A percentile compares a stretch with the other conserved stretches of the same genome.
Evolutionary conservation across 1,140 invertebrate genomes (phyloP).

Genomic region (Plectrocnemia conspersa): DNA sequence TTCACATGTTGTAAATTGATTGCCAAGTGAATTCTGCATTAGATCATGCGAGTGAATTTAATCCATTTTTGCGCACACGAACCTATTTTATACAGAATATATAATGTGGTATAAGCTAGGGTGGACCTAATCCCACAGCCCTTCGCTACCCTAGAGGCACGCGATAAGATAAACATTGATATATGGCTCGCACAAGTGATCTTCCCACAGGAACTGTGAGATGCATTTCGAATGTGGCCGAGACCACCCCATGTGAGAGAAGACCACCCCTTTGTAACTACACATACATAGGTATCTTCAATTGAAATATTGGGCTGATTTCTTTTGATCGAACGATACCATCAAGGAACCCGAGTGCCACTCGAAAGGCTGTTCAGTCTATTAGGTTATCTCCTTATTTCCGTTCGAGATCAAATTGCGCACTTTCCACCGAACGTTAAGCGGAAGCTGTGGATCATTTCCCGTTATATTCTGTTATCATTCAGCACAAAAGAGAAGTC

Average conservation of each 20-base stretch:
- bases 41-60: too few relatives aligned
- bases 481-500: background rate
- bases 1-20: too few relatives aligned
- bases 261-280: background rate
- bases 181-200: slow-evolving; percentile 13
- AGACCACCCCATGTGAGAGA: background rate
- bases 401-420: slow-evolving; percentile 1
- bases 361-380: background rate
- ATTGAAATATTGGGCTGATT: slow-evolving; percentile 14
- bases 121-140: too few relatives aligned
- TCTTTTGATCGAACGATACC: slow-evolving; percentile 7
- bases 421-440: background rate
- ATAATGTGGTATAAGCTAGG: too few relatives aligned
- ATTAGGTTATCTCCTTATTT: background rate
- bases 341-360: background rate
- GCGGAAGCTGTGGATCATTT: slow-evolving; percentile 1
- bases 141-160: background rate
- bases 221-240: slow-evolving; percentile 3
- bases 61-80: too few relatives aligned
- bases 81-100: too few relatives aligned
- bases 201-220: slow-evolving; percentile 12
- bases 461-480: too few relatives aligned
- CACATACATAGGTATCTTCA: too few relatives aligned
- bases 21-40: too few relatives aligned
- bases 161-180: slow-evolving; percentile 16